These are phyloP conservation scores for Octodon degus DNA, from an alignment of 2,113 vertebrate genomes.

Conservation along the genomic window DNA sequence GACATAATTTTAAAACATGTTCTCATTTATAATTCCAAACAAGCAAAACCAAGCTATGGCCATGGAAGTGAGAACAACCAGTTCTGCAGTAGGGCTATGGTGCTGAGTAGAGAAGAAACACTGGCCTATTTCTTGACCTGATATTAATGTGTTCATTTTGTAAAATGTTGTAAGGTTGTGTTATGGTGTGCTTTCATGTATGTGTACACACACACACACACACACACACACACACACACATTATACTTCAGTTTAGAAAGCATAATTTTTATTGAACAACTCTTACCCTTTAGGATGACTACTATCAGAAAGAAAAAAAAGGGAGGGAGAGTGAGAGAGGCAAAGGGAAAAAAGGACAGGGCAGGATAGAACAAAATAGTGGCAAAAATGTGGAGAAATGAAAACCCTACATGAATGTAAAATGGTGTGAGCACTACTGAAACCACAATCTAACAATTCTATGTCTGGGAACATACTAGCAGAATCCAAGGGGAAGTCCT, in stretches of 20 bases:
- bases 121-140: not conserved
- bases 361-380: not conserved
- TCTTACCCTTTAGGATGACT: not conserved
- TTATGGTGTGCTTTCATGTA: not conserved
- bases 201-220: too few species aligned
- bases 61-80: not conserved
- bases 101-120: too few species aligned
- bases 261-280: not conserved
- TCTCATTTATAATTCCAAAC: not conserved
- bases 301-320: not conserved
- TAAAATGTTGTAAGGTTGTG: not conserved
- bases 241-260: not conserved
- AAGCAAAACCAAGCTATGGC: not conserved
- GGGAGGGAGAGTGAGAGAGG: too few species aligned
- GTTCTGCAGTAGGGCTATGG: not conserved
- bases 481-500: not conserved
- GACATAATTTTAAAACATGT: not conserved
- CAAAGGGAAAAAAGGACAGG: not conserved
- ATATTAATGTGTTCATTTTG: not conserved
- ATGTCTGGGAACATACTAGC: not conserved
- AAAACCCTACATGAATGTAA: not conserved
- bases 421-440: not conserved
- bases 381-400: not conserved
- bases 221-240: too few species aligned
- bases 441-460: not conserved